Evolutionary conservation across 2,797 vertebrate genomes (phyloP).

Genomic region (Craterocephalus amniculus): DNA sequence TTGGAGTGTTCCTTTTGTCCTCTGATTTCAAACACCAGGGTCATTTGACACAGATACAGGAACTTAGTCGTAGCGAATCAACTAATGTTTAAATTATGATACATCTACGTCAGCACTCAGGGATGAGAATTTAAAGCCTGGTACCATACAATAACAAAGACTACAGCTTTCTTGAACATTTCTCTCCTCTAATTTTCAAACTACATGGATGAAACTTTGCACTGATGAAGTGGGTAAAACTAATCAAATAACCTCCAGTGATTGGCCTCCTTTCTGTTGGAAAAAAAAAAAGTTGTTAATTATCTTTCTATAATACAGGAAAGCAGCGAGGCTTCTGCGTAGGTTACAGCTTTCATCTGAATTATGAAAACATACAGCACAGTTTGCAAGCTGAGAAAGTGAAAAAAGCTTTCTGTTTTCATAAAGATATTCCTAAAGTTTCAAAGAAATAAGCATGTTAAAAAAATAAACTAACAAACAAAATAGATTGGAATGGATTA

Average conservation of each 20-base stretch:
- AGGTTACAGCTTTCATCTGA: constrained; percentile 53
- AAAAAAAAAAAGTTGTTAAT: constrained; percentile 45
- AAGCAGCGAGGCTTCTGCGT: constrained; percentile 30
- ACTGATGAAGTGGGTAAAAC: neutral
- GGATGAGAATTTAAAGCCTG: too few relatives aligned
- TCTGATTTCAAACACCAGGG: neutral
- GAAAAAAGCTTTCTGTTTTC: too few relatives aligned
- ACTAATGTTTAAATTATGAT: neutral
- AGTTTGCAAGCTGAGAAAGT: constrained; percentile 48
- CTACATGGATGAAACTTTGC: constrained; percentile 7
- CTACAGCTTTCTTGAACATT: neutral
- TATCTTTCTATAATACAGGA: constrained; percentile 46
- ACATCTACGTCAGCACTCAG: neutral
- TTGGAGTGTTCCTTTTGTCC: neutral
- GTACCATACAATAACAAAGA: too few relatives aligned
- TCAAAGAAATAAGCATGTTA: constrained; percentile 5
- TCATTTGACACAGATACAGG: neutral
- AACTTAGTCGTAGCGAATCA: neutral
- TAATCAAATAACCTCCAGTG: constrained; percentile 3
- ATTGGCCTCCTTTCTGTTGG: neutral
- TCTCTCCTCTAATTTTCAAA: neutral
- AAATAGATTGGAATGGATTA: too few relatives aligned
- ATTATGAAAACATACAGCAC: constrained; percentile 39
- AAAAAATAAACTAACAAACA: neutral
- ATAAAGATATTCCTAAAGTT: too few relatives aligned